These are phyloP conservation scores for Hoplodrina blanda DNA, from an alignment of 2,888 invertebrate species.

Conservation along the genomic window DNA sequence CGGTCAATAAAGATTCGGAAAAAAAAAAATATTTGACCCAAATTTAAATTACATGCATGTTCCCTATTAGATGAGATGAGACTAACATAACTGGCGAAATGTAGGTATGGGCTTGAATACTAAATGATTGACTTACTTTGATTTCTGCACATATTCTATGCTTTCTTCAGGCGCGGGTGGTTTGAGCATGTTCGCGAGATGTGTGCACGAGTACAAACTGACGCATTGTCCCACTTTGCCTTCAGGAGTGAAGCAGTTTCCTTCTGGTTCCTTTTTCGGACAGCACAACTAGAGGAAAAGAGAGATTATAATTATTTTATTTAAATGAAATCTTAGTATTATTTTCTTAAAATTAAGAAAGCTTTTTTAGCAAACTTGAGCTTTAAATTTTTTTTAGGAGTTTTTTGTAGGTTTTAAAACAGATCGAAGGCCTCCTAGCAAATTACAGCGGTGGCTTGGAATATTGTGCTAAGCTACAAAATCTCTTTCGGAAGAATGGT, in stretches of 20 bases:
- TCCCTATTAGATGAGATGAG: too few relatives aligned
- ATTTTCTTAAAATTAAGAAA: neutral
- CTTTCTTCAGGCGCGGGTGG: conserved; percentile 64
- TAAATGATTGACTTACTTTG: conserved; percentile 67
- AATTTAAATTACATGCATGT: too few relatives aligned
- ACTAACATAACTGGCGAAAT: too few relatives aligned
- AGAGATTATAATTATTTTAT: too few relatives aligned
- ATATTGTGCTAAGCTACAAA: neutral
- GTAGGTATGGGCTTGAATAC: too few relatives aligned
- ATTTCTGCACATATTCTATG: conserved; percentile 69
- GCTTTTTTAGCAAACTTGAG: too few relatives aligned
- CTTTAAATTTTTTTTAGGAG: neutral
- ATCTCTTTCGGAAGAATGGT: neutral
- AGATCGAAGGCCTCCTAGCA: neutral
- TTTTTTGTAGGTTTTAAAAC: neutral
- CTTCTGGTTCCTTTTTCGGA: conserved; percentile 12
- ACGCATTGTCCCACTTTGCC: conserved; percentile 73
- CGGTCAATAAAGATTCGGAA: too few relatives aligned
- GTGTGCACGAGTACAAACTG: conserved; percentile 69
- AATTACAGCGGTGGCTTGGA: neutral
- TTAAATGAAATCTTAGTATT: too few relatives aligned
- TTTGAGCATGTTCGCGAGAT: conserved; percentile 65
- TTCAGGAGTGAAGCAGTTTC: conserved; percentile 72
- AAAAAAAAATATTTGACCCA: too few relatives aligned
- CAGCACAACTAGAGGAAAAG: conserved; percentile 56